Base-by-base conservation (phyloP, 64 coral and sea anemone genomes). In the Porites australiensis region DNA sequence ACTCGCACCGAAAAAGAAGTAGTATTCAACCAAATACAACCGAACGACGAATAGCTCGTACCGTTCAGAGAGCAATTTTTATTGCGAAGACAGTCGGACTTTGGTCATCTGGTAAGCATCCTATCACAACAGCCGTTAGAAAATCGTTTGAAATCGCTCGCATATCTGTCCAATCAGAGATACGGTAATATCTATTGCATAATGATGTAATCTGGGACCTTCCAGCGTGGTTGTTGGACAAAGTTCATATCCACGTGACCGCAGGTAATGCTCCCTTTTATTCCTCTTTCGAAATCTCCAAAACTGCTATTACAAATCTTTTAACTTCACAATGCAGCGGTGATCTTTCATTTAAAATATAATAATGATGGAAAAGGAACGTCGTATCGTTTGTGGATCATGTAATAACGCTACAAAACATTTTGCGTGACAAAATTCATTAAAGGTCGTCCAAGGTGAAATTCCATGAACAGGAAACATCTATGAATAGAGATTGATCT, bases 361-460 rank as follows among this genome's bases (percentile, higher is more conserved):
- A 57, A 57, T 9, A 4, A 57, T 64, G 13, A 16, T 64, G 18
- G 4, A 64, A 16, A 64, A 13, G 18, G 4, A 19, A 19, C 4
- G 8, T 16, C 0, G 0, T 13, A 5, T 16, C 18, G 13, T 16
- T 2, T 14, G 13, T 4, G 1, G 2, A 13, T 16, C 4, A 13
- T 16, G 18, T 1, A 19, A 70, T 21, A 27, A 23, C n/a, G 0
- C 11, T 18, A 5, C 3, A 37, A 19, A 70, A 18, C 7, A 23
- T 64, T 64, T 14, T 19, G 62, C 13, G 20, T 23, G n/a, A 22
- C 22, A 80, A 80, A 60, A 13, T 13, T 6, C 8, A 13, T 2
- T 9, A 12, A 80, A 62, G 81, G 61, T 52, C 63, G 69, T 84
- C 52, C 81, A 84, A 84, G 63, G 81, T 84, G 81, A 84, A 37